phyloP scores from a whole-genome alignment of 1,140 invertebrate genomes.

The Daktulosphaira vitifoliae region DNA sequence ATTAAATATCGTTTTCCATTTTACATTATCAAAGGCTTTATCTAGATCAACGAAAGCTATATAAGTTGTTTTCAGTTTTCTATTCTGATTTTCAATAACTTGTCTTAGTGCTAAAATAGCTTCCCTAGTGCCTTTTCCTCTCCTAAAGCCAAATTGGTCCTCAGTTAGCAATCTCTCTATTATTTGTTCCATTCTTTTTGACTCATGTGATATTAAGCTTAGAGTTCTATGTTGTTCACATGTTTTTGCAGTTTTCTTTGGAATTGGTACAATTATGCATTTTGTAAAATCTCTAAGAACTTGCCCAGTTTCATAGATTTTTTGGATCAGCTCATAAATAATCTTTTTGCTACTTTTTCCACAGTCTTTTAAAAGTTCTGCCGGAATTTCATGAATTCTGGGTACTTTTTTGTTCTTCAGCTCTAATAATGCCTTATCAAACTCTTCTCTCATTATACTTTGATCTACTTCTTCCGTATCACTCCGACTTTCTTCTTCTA shows the following conservation, averaged over 20 bases:
- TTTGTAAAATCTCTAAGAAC: not conserved
- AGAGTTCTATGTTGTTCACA: no score
- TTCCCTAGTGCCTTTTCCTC: constrained; percentile 35
- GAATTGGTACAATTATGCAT: no score
- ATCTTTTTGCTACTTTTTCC: constrained; percentile 2
- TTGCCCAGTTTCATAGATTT: not conserved
- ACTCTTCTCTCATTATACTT: constrained; percentile 1
- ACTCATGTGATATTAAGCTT: no score
- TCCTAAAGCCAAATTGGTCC: constrained; percentile 37
- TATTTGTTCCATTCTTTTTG: no score
- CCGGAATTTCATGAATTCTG: not conserved
- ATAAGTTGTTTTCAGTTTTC: constrained; percentile 35
- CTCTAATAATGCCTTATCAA: constrained; percentile 1
- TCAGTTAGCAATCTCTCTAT: not conserved
- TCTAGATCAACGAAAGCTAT: constrained; percentile 26
- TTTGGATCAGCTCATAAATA: not conserved
- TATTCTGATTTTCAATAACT: constrained; percentile 32
- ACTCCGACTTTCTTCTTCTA: not conserved
- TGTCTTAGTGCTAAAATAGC: constrained; percentile 36
- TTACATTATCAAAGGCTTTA: constrained; percentile 33
- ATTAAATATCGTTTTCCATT: constrained; percentile 21
- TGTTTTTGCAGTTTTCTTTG: no score
- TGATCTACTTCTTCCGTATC: no score
- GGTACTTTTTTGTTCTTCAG: constrained; percentile 7
- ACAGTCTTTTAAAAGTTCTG: not conserved